Conservation (phyloP, 2,797 vertebrate genomes). For the Corythornis leucogaster region DNA sequence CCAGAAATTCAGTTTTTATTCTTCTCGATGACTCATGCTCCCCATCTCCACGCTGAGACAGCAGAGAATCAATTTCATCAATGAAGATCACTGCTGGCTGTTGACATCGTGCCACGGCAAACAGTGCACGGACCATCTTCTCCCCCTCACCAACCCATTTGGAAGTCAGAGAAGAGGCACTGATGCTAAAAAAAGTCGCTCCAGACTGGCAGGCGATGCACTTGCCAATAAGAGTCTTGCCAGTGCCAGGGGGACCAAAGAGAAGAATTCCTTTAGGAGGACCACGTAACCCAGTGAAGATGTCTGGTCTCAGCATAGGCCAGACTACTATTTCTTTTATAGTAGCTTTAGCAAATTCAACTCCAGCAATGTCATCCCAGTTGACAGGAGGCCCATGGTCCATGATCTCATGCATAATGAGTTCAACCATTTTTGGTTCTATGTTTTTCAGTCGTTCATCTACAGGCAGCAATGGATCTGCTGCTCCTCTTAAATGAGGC, state of each 20-base stretch:
- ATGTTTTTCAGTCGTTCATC: conserved; percentile 92
- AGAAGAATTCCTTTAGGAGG: conserved; percentile 96
- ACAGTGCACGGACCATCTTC: conserved; percentile 96
- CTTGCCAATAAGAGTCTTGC: conserved; percentile 97
- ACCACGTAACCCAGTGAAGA: conserved; percentile 94
- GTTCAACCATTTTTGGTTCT: conserved; percentile 95
- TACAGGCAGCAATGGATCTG: conserved; percentile 52
- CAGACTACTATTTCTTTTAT: conserved; percentile 98
- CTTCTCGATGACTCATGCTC: conserved; percentile 95
- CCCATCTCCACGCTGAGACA: conserved; percentile 94
- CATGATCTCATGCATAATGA: conserved; percentile 98
- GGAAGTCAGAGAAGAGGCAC: conserved; percentile 95
- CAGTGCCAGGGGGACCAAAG: conserved; percentile 96
- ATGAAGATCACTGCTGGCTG: conserved; percentile 98
- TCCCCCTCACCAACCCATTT: conserved; percentile 99
- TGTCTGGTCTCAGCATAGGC: conserved; percentile 97
- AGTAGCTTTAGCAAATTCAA: conserved; percentile 95
- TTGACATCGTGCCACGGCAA: conserved; percentile 92
- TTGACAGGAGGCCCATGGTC: conserved; percentile 91
- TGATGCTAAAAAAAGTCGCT: conserved; percentile 98
- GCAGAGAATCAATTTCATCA: conserved; percentile 94
- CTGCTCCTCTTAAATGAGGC: background rate
- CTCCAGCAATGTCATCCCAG: conserved; percentile 97
- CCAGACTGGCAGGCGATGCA: conserved; percentile 97
- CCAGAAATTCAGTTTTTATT: conserved; percentile 97